A percentile compares a stretch with the other conserved stretches of the same genome.
Conservation (phyloP, 2,797 vertebrate species). For the Acridotheres tristis region DNA sequence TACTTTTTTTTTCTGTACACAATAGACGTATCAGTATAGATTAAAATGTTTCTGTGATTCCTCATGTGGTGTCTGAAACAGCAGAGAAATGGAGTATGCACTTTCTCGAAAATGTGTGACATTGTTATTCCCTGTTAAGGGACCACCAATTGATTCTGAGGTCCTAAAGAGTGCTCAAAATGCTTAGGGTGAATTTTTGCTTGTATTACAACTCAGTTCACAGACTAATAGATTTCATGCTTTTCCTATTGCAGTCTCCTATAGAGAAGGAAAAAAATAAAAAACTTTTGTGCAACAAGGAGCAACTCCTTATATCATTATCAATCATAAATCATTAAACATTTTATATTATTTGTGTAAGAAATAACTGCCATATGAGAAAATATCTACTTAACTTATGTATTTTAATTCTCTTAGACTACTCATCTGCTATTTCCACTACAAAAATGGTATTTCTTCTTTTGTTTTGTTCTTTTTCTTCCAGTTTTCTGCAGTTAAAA, state of each 20-base stretch:
- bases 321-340: background rate
- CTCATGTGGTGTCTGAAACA: background rate
- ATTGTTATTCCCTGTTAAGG: background rate
- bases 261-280: background rate
- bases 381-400: background rate
- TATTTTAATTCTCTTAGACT: background rate
- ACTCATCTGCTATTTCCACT: background rate
- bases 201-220: background rate
- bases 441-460: background rate
- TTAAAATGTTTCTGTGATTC: background rate
- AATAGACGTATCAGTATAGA: background rate
- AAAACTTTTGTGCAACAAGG: background rate
- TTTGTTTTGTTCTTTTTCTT: background rate
- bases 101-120: background rate
- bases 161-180: background rate
- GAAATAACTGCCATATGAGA: background rate
- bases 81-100: background rate
- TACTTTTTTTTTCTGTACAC: background rate
- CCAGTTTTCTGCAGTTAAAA: background rate
- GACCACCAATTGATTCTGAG: background rate
- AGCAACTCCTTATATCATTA: background rate
- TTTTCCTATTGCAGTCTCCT: background rate
- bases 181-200: background rate
- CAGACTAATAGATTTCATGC: background rate
- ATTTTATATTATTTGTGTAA: background rate